Percentiles rank a stretch among this genome's conserved stretches.
Evolutionary conservation across 2,113 vertebrate species (phyloP).

Genomic region (Anguilla rostrata): DNA sequence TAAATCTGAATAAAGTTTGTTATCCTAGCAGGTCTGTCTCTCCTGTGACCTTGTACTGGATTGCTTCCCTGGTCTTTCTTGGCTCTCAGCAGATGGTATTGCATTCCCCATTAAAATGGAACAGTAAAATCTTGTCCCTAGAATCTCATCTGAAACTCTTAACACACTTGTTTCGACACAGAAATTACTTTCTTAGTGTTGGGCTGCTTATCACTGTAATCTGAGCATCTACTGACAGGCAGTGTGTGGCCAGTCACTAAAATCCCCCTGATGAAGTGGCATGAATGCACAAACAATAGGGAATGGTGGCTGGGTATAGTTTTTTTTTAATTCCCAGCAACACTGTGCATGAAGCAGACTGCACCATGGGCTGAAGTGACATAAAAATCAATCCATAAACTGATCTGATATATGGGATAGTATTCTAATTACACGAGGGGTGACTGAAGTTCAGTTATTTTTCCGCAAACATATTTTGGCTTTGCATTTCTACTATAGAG

Average conservation of each 20-base stretch:
- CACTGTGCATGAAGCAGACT: not conserved
- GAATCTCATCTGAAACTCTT: slow-evolving; percentile 11
- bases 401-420: not conserved
- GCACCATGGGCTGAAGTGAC: not conserved
- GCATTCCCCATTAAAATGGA: not conserved
- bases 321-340: not conserved
- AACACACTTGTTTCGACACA: slow-evolving; percentile 43
- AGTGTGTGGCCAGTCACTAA: not conserved
- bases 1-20: not conserved
- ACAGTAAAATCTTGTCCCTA: not conserved
- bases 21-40: not conserved
- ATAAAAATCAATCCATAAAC: not conserved
- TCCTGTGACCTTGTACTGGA: not conserved
- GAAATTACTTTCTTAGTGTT: slow-evolving; percentile 40
- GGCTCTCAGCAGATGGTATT: not conserved
- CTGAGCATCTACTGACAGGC: slow-evolving; percentile 3
- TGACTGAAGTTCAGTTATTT: not conserved
- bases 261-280: not conserved
- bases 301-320: not conserved
- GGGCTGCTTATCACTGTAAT: slow-evolving; percentile 13
- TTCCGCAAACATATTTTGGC: not conserved
- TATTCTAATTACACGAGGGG: not conserved
- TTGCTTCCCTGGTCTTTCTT: not conserved
- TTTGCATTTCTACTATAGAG: not conserved
- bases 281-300: not conserved